Evolutionary conservation across 2,888 invertebrate genomes (phyloP).

Genomic region (Seira musarum): DNA sequence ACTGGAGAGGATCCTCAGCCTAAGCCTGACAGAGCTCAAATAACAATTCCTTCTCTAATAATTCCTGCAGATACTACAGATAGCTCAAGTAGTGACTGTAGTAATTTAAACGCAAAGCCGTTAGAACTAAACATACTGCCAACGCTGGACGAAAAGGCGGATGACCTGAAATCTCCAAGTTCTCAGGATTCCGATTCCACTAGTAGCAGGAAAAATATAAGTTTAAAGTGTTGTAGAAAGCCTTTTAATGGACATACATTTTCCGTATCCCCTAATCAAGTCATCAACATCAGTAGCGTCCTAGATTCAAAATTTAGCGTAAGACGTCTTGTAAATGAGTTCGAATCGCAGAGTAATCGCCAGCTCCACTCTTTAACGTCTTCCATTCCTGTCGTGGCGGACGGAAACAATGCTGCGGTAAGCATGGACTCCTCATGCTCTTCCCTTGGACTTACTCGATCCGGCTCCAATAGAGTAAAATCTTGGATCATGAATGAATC

Average conservation of each 20-base stretch:
- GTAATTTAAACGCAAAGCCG: neutral
- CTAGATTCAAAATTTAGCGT: conserved; percentile 69
- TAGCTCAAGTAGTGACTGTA: neutral
- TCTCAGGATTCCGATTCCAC: conserved; percentile 58
- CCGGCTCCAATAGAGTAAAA: conserved; percentile 36
- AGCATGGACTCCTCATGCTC: conserved; percentile 46
- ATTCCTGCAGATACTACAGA: neutral
- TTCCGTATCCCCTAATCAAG: conserved; percentile 92
- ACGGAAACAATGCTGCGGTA: conserved; percentile 36
- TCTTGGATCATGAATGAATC: conserved; percentile 36
- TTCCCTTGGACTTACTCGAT: conserved; percentile 18
- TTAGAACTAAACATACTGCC: conserved; percentile 49
- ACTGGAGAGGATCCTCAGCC: conserved; percentile 20
- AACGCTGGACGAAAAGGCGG: conserved; percentile 37
- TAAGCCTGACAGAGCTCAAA: neutral
- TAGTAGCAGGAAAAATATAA: conserved; percentile 61
- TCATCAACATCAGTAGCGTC: conserved; percentile 78
- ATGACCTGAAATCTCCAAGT: conserved; percentile 73
- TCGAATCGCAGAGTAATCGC: conserved; percentile 67
- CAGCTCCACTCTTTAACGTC: conserved; percentile 53
- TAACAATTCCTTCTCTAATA: neutral
- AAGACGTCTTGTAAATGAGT: conserved; percentile 68
- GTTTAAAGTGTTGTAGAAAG: conserved; percentile 83
- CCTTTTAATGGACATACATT: conserved; percentile 89
- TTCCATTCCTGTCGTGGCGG: conserved; percentile 23